These are phyloP conservation scores for Felis chaus DNA, from an alignment of 2,113 vertebrate genomes.

Conservation along the genomic window DNA sequence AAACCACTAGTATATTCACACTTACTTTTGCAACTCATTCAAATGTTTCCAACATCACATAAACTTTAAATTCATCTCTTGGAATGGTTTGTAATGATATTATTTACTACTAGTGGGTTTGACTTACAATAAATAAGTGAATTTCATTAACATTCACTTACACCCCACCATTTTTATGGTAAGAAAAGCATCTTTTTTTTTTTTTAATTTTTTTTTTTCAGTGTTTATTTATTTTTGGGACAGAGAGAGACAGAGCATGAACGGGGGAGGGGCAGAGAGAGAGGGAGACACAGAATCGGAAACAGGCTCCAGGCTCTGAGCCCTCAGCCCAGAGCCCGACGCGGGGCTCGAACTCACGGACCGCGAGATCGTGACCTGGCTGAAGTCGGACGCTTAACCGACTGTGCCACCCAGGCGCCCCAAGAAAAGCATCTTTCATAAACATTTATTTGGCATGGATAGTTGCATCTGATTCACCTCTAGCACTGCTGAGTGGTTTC, in stretches of 20 bases:
- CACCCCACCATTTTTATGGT: background rate
- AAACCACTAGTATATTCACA: background rate
- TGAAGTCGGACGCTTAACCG: no score
- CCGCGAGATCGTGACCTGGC: no score
- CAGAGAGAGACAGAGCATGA: no score
- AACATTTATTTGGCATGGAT: background rate
- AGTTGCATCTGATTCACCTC: constrained; percentile 86
- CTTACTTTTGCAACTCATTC: background rate
- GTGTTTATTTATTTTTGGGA: no score
- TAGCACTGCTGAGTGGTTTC: constrained; percentile 97
- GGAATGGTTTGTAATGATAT: background rate
- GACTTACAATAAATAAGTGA: background rate
- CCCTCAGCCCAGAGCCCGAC: no score
- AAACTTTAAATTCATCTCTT: constrained; percentile 37
- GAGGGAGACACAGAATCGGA: no score
- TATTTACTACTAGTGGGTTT: background rate
- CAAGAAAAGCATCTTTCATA: constrained; percentile 10
- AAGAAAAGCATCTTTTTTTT: background rate
- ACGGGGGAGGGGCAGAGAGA: no score
- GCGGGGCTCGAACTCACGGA: no score
- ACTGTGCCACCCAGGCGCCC: no score
- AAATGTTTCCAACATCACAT: background rate
- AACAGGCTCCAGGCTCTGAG: no score
- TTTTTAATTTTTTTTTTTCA: no score
- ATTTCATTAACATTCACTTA: background rate